These are phyloP conservation scores for Poeciliopsis paucimaculata DNA, from an alignment of 2,797 vertebrate species.

Conservation along the genomic window DNA sequence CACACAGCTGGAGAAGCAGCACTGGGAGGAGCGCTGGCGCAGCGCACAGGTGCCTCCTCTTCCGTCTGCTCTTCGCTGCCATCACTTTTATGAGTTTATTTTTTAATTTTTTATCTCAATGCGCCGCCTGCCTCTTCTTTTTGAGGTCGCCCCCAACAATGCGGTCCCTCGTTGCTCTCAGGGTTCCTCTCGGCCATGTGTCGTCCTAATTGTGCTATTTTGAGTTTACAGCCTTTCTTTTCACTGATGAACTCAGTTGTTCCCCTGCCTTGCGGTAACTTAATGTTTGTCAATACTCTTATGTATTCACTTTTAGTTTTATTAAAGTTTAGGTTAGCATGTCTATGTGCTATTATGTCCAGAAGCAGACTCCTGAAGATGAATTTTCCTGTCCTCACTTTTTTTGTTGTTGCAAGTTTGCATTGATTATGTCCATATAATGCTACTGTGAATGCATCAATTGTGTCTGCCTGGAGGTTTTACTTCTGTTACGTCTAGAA, in stretches of 20 bases:
- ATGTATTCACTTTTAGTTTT: background rate
- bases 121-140: background rate
- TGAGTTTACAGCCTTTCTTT: background rate
- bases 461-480: background rate
- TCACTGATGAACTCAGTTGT: constrained; percentile 3
- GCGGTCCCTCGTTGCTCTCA: background rate
- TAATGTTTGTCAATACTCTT: background rate
- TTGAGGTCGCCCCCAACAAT: background rate
- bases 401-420: constrained; percentile 1
- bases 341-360: background rate
- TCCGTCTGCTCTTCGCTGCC: constrained; percentile 29
- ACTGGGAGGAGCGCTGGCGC: constrained; percentile 80
- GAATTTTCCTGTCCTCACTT: background rate
- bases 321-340: background rate
- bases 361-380: background rate
- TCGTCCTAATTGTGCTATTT: background rate
- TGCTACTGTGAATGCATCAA: background rate
- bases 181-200: background rate
- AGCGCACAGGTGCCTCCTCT: constrained; percentile 74
- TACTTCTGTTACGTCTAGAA: background rate
- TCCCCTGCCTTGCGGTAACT: constrained; percentile 9
- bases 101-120: background rate
- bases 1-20: constrained; percentile 83
- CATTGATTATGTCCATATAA: background rate
- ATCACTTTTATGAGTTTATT: background rate